Evolutionary conservation across 2,113 vertebrate genomes (phyloP).

Genomic region (Anguilla rostrata): DNA sequence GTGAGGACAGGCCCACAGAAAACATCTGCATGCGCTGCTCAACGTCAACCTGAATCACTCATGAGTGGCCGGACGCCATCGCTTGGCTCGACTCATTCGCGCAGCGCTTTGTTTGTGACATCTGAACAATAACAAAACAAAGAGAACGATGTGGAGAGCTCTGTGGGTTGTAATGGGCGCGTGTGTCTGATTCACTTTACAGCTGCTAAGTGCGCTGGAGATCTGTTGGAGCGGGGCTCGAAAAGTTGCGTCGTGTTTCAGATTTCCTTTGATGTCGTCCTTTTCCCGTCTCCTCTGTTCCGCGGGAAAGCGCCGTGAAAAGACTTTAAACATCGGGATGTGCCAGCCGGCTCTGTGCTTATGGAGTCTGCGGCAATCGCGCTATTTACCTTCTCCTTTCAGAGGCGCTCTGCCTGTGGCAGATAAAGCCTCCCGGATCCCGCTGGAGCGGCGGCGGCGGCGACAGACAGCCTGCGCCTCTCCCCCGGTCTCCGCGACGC

Average conservation of each 20-base stretch:
- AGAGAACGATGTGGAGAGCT: neutral
- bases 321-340: neutral
- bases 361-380: neutral
- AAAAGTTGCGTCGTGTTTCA: neutral
- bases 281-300: neutral
- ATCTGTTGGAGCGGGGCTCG: neutral
- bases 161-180: neutral
- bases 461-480: conserved; percentile 22
- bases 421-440: conserved; percentile 2
- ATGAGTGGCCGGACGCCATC: neutral
- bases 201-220: neutral
- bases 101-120: neutral
- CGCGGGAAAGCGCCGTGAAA: neutral
- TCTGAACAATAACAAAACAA: neutral
- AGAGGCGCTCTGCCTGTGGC: neutral
- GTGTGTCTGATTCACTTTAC: neutral
- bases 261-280: conserved; percentile 16
- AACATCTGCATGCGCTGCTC: neutral
- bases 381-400: conserved; percentile 17
- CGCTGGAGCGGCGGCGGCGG: neutral
- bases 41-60: neutral
- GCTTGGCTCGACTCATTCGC: neutral
- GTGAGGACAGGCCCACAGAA: neutral
- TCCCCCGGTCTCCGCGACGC: conserved; percentile 23
- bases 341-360: neutral